Percentiles rank a stretch among this genome's conserved stretches.
Evolutionary conservation across 1,140 invertebrate genomes (phyloP).

Genomic region (Zophobas atratus): DNA sequence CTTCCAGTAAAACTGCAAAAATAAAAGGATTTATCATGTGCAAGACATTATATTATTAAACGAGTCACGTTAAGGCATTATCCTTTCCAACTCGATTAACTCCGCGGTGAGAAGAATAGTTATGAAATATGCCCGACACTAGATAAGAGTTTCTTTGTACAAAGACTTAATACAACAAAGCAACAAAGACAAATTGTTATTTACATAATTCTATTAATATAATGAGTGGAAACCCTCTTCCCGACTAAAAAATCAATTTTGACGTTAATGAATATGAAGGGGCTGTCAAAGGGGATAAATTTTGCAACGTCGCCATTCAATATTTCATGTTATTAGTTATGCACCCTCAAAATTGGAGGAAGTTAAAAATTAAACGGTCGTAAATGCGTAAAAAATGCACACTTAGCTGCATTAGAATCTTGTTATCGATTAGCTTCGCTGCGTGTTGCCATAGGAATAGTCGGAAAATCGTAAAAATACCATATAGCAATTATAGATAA

Average conservation of each 20-base stretch:
- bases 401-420: slow-evolving; percentile 29
- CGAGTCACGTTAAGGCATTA: slow-evolving; percentile 8
- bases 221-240: background rate
- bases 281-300: slow-evolving; percentile 6
- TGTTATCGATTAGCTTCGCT: slow-evolving; percentile 27
- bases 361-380: slow-evolving; percentile 17
- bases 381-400: too few relatives aligned
- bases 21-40: slow-evolving; percentile 1
- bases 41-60: slow-evolving; percentile 8
- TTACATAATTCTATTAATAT: slow-evolving; percentile 21
- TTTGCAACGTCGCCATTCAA: background rate
- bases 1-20: slow-evolving; percentile 16
- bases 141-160: slow-evolving; percentile 7
- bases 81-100: slow-evolving; percentile 18
- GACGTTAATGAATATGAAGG: background rate
- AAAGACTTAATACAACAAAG: background rate
- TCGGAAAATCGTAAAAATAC: slow-evolving; percentile 1
- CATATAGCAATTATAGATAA: slow-evolving; percentile 3
- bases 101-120: slow-evolving; percentile 8
- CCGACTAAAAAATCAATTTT: background rate
- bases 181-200: slow-evolving; percentile 8
- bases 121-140: slow-evolving; percentile 15
- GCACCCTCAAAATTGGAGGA: background rate
- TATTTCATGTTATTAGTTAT: slow-evolving; percentile 23
- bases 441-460: slow-evolving; percentile 10